Evolutionary conservation across 2,888 invertebrate species (phyloP).

Genomic region (Bruchidius siliquastri): DNA sequence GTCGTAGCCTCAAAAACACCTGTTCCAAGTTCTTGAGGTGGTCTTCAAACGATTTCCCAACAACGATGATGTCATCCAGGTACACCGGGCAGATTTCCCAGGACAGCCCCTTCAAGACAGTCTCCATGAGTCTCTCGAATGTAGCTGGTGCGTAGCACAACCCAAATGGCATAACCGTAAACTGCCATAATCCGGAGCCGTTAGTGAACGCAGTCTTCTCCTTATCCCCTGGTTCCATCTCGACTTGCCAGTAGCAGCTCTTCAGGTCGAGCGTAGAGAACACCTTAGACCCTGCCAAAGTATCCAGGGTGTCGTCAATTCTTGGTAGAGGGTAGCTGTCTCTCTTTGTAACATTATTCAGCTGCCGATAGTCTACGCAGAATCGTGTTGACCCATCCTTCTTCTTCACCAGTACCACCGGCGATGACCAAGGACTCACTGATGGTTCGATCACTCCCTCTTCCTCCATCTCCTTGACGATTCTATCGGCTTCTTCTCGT

Average conservation of each 20-base stretch:
- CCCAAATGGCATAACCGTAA: not conserved
- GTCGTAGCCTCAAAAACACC: constrained; percentile 1
- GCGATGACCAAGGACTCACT: not conserved
- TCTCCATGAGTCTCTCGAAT: too few species aligned
- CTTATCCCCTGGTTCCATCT: not conserved
- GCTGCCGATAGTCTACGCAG: too few species aligned
- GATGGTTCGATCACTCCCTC: not conserved
- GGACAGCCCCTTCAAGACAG: not conserved
- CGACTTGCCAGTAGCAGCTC: too few species aligned
- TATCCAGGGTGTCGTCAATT: not conserved
- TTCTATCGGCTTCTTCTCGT: not conserved
- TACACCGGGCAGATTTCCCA: too few species aligned
- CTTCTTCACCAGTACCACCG: not conserved
- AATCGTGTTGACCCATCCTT: too few species aligned
- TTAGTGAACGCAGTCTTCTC: not conserved
- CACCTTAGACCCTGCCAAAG: not conserved
- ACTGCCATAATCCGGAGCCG: not conserved
- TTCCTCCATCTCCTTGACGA: not conserved
- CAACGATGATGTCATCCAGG: constrained; percentile 8
- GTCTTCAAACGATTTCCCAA: constrained; percentile 4
- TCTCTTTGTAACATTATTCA: too few species aligned
- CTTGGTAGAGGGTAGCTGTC: too few species aligned
- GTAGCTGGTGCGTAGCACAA: too few species aligned
- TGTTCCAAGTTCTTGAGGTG: constrained; percentile 6
- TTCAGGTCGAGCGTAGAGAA: not conserved